phyloP scores from a whole-genome alignment of 2,888 invertebrate genomes.

The Melinaea marsaeus region DNA sequence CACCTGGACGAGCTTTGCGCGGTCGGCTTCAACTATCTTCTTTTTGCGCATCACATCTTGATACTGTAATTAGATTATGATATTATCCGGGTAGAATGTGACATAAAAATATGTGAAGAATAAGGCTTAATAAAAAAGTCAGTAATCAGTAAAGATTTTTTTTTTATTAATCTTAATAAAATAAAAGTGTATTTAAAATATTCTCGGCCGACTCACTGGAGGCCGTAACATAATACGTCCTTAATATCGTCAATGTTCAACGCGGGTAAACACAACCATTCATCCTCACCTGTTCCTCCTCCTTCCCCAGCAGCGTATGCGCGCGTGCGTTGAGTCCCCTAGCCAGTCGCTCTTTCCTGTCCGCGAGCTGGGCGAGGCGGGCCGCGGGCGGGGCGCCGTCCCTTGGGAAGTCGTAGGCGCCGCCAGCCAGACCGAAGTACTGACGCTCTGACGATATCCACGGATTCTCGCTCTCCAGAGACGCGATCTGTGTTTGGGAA shows the following conservation, averaged over 20 bases:
- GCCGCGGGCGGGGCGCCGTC: constrained; percentile 75
- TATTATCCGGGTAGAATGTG: too few relatives aligned
- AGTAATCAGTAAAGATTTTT: too few relatives aligned
- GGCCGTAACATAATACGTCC: too few relatives aligned
- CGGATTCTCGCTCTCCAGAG: constrained; percentile 73
- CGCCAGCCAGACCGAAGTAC: constrained; percentile 85
- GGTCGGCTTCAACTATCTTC: constrained; percentile 85
- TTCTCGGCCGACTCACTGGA: too few relatives aligned
- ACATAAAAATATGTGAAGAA: neutral
- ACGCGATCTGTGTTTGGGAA: constrained; percentile 45
- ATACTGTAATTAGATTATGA: constrained; percentile 24
- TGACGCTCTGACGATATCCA: constrained; percentile 89
- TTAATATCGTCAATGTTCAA: too few relatives aligned
- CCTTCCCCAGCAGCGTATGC: constrained; percentile 90
- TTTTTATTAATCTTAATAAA: too few relatives aligned
- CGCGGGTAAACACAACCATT: too few relatives aligned
- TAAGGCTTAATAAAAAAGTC: too few relatives aligned
- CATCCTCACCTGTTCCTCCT: constrained; percentile 85
- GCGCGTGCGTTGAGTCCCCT: constrained; percentile 81
- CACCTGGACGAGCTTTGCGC: constrained; percentile 84
- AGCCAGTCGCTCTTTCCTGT: constrained; percentile 80
- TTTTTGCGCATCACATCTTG: constrained; percentile 84
- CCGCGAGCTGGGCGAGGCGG: constrained; percentile 75
- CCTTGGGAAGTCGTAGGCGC: constrained; percentile 81
- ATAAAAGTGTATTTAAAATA: too few relatives aligned